Percentiles rank a stretch among this genome's conserved stretches.
phyloP scores from a whole-genome alignment of 2,113 vertebrate genomes.

The Takifugu bimaculatus region DNA sequence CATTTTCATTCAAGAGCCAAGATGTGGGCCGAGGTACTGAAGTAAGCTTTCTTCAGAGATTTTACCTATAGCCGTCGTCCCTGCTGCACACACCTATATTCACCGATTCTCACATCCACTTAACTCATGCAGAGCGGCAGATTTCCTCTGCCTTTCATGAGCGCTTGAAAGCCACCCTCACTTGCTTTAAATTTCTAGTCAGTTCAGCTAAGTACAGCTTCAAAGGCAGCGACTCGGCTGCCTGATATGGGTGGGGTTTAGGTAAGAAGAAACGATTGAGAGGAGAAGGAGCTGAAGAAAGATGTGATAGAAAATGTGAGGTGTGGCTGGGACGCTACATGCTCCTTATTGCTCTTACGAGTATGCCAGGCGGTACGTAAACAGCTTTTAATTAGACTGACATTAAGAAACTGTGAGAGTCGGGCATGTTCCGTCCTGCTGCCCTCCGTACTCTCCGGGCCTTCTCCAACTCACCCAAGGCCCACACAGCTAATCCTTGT shows the following conservation, averaged over 20 bases:
- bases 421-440: constrained; percentile 51
- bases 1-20: constrained; percentile 41
- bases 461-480: constrained; percentile 44
- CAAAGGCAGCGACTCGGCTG: constrained; percentile 49
- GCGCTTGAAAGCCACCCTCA: constrained; percentile 57
- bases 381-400: constrained; percentile 58
- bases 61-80: constrained; percentile 39
- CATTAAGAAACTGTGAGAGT: constrained; percentile 51
- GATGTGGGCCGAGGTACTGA: constrained; percentile 47
- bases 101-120: constrained; percentile 48
- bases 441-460: constrained; percentile 46
- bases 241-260: constrained; percentile 28
- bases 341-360: too few species aligned
- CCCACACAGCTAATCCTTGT: constrained; percentile 49
- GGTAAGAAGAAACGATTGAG: constrained; percentile 27
- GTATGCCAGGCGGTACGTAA: too few species aligned
- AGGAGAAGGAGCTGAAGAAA: constrained; percentile 12
- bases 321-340: background rate
- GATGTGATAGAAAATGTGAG: background rate
- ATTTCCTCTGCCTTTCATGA: constrained; percentile 63
- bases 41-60: constrained; percentile 49
- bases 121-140: constrained; percentile 53
- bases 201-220: constrained; percentile 65
- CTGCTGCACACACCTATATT: constrained; percentile 19
- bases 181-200: constrained; percentile 64